Evolutionary conservation across 2,113 vertebrate species (phyloP).

Genomic region (Calidris pygmaea): DNA sequence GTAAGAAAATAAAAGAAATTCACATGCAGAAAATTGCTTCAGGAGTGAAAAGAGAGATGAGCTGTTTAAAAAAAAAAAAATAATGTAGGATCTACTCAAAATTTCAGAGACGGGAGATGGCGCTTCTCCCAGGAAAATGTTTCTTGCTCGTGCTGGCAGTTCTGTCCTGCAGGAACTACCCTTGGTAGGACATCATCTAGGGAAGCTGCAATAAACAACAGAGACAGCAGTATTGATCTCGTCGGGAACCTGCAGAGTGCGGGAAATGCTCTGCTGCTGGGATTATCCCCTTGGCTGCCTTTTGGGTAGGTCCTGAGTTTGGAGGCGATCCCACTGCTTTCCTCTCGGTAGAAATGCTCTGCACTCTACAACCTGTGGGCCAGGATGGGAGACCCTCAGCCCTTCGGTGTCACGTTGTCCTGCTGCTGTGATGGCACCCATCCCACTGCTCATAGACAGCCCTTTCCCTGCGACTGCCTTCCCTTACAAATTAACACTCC

Average conservation of each 20-base stretch:
- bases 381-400: background rate
- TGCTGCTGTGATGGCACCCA: background rate
- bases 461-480: background rate
- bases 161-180: background rate
- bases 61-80: background rate
- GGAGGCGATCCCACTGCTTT: background rate
- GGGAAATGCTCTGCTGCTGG: background rate
- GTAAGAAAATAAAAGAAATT: background rate
- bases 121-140: background rate
- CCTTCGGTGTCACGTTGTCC: background rate
- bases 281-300: background rate
- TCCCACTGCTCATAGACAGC: background rate
- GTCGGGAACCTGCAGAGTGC: background rate
- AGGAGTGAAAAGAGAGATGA: background rate
- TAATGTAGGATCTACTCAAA: background rate
- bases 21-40: background rate
- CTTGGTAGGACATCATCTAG: background rate
- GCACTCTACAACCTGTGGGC: background rate
- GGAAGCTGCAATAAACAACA: background rate
- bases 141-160: background rate
- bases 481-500: background rate
- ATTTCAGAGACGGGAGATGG: background rate
- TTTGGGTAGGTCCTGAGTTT: background rate
- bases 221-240: background rate
- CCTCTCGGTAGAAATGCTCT: background rate